A percentile compares a stretch with the other conserved stretches of the same genome.
These are phyloP conservation scores for Eulemur mongoz DNA, from an alignment of 2,797 vertebrate genomes.

Conservation along the genomic window DNA sequence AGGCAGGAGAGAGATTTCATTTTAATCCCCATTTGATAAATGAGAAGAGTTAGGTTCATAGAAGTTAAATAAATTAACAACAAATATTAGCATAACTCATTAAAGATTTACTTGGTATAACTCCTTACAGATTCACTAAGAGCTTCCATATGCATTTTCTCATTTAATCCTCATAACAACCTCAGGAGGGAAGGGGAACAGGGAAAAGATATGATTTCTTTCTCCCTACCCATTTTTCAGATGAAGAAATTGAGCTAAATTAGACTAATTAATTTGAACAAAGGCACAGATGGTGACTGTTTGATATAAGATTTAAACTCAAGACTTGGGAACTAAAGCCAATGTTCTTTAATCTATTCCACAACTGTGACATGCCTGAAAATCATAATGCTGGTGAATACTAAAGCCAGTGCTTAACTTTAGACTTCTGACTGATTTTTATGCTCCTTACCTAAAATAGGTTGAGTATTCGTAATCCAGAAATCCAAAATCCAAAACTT, in stretches of 20 bases:
- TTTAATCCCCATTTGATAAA: neutral
- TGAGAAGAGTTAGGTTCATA: neutral
- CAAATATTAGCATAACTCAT: neutral
- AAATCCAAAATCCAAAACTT: neutral
- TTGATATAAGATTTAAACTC: neutral
- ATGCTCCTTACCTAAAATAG: neutral
- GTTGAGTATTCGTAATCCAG: neutral
- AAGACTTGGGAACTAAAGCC: neutral
- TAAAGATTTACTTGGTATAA: neutral
- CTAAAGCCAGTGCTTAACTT: neutral
- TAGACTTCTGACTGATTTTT: neutral
- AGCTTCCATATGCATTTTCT: neutral
- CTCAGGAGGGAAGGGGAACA: neutral
- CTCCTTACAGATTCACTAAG: neutral
- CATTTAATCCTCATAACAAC: neutral
- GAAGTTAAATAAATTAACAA: constrained; percentile 16
- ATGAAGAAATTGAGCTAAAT: neutral
- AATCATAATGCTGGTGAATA: neutral
- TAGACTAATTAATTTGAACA: neutral
- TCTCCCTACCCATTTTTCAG: neutral
- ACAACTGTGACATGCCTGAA: neutral
- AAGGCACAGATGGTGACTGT: neutral
- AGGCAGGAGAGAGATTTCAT: neutral
- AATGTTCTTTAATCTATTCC: neutral
- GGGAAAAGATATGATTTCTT: neutral